These are phyloP conservation scores for Ectropis grisescens DNA, from an alignment of 1,140 invertebrate genomes.

Conservation along the genomic window DNA sequence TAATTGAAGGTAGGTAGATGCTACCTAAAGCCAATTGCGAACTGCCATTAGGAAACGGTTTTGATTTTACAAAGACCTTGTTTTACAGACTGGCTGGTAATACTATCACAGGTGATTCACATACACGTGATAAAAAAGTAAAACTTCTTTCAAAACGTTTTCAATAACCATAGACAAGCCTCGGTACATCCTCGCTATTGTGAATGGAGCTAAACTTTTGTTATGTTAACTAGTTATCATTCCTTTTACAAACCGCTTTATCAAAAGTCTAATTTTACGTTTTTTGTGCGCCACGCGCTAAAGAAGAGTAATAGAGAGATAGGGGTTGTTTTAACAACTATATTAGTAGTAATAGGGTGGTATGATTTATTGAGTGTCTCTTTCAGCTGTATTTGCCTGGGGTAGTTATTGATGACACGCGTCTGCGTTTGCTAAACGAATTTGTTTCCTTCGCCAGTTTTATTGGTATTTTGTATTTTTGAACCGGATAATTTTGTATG, in stretches of 20 bases:
- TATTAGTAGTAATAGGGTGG: conserved; percentile 60
- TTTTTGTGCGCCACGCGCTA: conserved; percentile 58
- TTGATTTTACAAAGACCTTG: too few relatives aligned
- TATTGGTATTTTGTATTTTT: too few relatives aligned
- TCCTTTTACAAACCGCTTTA: conserved; percentile 28
- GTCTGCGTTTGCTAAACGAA: conserved; percentile 22
- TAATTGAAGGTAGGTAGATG: too few relatives aligned
- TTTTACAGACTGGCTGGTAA: too few relatives aligned
- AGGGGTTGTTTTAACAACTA: conserved; percentile 68
- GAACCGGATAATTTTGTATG: too few relatives aligned
- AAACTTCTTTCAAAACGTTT: too few relatives aligned
- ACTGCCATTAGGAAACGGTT: too few relatives aligned
- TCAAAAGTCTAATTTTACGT: conserved; percentile 46
- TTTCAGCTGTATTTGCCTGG: conserved; percentile 54
- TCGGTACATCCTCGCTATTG: conserved; percentile 45
- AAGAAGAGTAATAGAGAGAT: conserved; percentile 48
- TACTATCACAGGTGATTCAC: too few relatives aligned
- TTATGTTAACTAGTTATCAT: conserved; percentile 64
- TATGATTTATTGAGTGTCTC: conserved; percentile 65
- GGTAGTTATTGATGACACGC: conserved; percentile 60
- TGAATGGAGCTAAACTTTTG: conserved; percentile 38
- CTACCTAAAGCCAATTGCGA: too few relatives aligned
- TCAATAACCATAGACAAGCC: conserved; percentile 1
- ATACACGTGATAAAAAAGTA: too few relatives aligned
- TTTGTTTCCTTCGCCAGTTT: conserved; percentile 30